Evolutionary conservation across 2,113 vertebrate genomes (phyloP).

Genomic region (Eptesicus fuscus): DNA sequence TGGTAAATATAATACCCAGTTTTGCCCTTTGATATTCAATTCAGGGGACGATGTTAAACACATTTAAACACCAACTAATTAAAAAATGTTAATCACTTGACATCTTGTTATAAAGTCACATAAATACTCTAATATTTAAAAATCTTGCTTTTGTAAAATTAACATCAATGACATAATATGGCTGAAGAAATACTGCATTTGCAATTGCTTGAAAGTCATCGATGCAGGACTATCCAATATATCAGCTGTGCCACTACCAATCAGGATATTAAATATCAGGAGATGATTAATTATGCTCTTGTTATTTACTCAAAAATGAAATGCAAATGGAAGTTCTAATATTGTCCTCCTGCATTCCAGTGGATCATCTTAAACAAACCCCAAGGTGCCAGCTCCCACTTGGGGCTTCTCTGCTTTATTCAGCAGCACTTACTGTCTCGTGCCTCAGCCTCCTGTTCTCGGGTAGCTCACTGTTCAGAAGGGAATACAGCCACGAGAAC

Average conservation of each 20-base stretch:
- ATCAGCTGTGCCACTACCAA: background rate
- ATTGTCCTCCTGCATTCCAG: background rate
- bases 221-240: background rate
- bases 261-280: background rate
- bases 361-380: background rate
- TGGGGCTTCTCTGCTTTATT: background rate
- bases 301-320: background rate
- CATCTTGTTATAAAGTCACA: constrained; percentile 21
- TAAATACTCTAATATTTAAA: background rate
- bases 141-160: background rate
- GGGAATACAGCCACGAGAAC: background rate
- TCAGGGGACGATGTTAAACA: background rate
- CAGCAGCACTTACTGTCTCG: background rate
- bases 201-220: background rate
- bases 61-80: background rate
- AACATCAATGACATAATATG: background rate
- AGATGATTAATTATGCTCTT: background rate
- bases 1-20: background rate
- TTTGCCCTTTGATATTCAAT: background rate
- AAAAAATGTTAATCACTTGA: background rate
- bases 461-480: background rate
- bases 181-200: background rate
- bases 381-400: background rate
- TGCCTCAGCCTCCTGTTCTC: background rate
- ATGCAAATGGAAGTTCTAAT: background rate